Base-by-base conservation (phyloP, 2,797 vertebrate genomes). In the Pseudomugil gertrudae region DNA sequence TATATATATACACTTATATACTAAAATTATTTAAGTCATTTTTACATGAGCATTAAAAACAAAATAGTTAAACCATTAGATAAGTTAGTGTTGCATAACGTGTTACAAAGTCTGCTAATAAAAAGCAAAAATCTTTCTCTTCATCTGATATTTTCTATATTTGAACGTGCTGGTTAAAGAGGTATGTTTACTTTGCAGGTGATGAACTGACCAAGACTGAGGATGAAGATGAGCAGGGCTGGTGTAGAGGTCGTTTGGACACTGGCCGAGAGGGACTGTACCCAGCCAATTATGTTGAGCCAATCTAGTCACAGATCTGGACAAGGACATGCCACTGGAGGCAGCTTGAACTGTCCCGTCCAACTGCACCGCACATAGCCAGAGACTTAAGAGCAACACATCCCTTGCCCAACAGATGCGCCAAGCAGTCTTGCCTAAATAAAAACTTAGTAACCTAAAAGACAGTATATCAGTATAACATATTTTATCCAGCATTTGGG, bases 221-320 rank as follows among this genome's bases (percentile, higher is more conserved):
- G 57, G 97, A 99, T 52, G 97, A 99, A 88, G 98, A 99, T 0
- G 98, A 99, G 80, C 98, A 99, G 83, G 98, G 98, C 62, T 99
- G 98, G 98, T 99, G 98, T 95, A 95, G 96, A 94, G 98, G 98
- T 84, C 96, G 97, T 69, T 92, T 99, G 91, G 96, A 98, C 93
- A 96, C 64, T 67, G 98, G 97, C 81, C 95, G 91, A 79, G 92
- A 96, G 80, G 97, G 97, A 92, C 95, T 99, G 88, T 99, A 98
- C 88, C 98, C 97, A 0, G 98, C 97, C 92, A 99, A 99, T 93
- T 99, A 99, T 0, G 98, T 99, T 63, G 98, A 99, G 93, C 89
- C 95, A 66, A 96, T 99, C 88, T 98, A 96, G 90, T 89, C 79
- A 72, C 56, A 33, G 76, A 73, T 75, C 66, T 69, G 77, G 84